Evolutionary conservation across 2,888 invertebrate genomes (phyloP).

Genomic region (Hoplodrina blanda): DNA sequence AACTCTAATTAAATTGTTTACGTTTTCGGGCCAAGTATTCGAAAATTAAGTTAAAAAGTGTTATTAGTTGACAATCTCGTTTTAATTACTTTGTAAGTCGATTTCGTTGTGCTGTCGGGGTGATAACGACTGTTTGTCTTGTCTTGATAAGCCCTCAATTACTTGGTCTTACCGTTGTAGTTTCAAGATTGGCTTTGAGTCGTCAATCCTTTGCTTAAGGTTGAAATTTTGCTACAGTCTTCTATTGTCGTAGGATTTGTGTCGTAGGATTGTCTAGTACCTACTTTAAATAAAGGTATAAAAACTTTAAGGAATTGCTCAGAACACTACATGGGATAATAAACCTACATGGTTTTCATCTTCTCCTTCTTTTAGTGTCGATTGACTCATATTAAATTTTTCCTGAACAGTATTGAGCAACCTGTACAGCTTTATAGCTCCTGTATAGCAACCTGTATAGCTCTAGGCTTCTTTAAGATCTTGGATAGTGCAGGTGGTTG

Average conservation of each 20-base stretch:
- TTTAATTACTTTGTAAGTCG: conserved; percentile 58
- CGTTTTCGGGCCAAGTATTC: conserved; percentile 47
- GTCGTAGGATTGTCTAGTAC: not conserved
- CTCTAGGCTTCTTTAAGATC: too few species aligned
- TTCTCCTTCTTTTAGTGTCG: too few species aligned
- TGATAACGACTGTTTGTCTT: conserved; percentile 47
- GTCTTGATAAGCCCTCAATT: conserved; percentile 36
- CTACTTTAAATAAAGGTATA: not conserved
- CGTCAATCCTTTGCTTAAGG: conserved; percentile 12
- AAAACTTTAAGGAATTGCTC: too few species aligned
- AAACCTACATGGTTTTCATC: too few species aligned
- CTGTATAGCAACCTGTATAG: too few species aligned
- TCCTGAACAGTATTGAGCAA: too few species aligned
- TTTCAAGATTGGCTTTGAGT: conserved; percentile 32
- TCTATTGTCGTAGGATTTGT: conserved; percentile 2
- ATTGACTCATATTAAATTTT: too few species aligned
- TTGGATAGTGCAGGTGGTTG: too few species aligned
- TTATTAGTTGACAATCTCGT: conserved; percentile 55
- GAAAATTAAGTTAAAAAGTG: conserved; percentile 57
- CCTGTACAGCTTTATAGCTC: too few species aligned
- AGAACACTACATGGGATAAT: not conserved
- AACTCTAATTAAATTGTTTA: conserved; percentile 64
- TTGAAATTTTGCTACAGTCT: conserved; percentile 18
- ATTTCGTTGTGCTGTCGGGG: conserved; percentile 35
- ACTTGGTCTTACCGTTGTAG: conserved; percentile 37